Conservation (phyloP, 2,113 vertebrate genomes). For the Oryctolagus cuniculus region mOryCun1.1 NC_091451.1:23351501-23352000, state of each 20-base stretch:
- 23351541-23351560: constrained; percentile 72
- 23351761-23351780: background rate
- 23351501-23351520: background rate
- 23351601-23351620: constrained; percentile 52
- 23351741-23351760: accelerated
- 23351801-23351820: background rate
- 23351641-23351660: background rate
- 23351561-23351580: constrained; percentile 54
- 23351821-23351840: background rate
- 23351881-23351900: background rate
- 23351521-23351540: constrained; percentile 73
- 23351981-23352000: too few relatives aligned
- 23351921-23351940: background rate
- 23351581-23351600: constrained; percentile 35
- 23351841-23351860: constrained; percentile 71
- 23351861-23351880: background rate
- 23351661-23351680: background rate
- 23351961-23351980: too few relatives aligned
- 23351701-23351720: too few relatives aligned
- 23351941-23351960: too few relatives aligned
- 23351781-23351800: background rate
- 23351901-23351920: constrained; percentile 26
- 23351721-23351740: background rate
- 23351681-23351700: background rate
- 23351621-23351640: constrained; percentile 62